Evolutionary conservation across 2,888 invertebrate species (phyloP), one percentile per base, ranked within the genome.

Genomic region (Halocaridina rubra): DNA sequence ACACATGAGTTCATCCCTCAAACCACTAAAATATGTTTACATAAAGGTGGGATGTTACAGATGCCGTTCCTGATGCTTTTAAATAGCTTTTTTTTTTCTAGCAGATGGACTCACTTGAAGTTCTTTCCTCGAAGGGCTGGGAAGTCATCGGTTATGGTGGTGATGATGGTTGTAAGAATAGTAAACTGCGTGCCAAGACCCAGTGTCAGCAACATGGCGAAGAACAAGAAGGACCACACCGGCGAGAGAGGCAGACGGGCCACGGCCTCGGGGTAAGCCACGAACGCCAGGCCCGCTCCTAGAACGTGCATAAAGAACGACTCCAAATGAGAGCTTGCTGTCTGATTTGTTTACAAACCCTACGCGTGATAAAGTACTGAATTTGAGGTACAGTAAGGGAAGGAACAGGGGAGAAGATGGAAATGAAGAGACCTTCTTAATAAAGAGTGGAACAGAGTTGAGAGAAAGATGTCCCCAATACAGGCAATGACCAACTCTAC

Each of bases 241-340:
- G 96, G 96, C 0, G 96, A 94, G 1, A 96, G 92, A 0, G 96
- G 96, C 87, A 96, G 91, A 87, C 95, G 93, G 2, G 95, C 94
- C 1, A 96, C 94, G 7, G 92, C 93, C 91, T 96, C 96, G 0
- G 96, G 96, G 90, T 96, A 96, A 30, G 95, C 95, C 87, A 96
- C 95, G 90, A 96, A 96, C 0, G 96, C 95, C 88, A 96, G 91
- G 16, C 95, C 95, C 27, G 95, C 90, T 84, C 91, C 91, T 91
- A 86, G 86, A 88, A 88, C 78, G 86, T 84, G 85, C 81, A 85
- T 85, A 87, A 84, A 81, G 53, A 84, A 84, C 61, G 84, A 84
- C 84, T 84, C 84, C 79, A 84, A 79, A 80, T 84, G 79, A 84
- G 84, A 78, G 39, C 72, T 57, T 4, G 57, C 57, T 33, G 82